Percentiles rank a stretch among this genome's conserved stretches.
phyloP scores from a whole-genome alignment of 1,140 invertebrate species.

The Callitettix versicolor region DNA sequence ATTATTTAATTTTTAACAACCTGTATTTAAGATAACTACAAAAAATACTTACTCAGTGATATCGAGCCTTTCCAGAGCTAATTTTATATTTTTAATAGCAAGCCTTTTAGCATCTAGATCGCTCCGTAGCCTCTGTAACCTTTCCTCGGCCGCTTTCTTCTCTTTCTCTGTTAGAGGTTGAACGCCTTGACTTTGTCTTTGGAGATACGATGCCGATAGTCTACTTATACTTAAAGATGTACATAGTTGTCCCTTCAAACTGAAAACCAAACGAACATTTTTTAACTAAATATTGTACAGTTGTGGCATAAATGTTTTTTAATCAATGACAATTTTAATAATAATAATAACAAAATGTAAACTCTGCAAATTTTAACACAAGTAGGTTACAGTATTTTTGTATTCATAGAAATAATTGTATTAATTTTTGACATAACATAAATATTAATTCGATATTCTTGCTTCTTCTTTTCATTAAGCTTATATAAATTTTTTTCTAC shows the following conservation, averaged over 20 bases:
- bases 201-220: slow-evolving; percentile 29
- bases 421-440: background rate
- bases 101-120: slow-evolving; percentile 61
- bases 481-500: too few relatives aligned
- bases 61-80: slow-evolving; percentile 60
- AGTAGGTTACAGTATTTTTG: background rate
- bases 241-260: slow-evolving; percentile 51
- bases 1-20: too few relatives aligned
- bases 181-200: slow-evolving; percentile 24
- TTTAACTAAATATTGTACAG: too few relatives aligned
- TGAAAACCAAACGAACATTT: slow-evolving; percentile 27
- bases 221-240: slow-evolving; percentile 39
- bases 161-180: slow-evolving; percentile 36
- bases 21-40: too few relatives aligned
- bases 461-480: background rate
- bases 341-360: background rate
- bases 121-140: slow-evolving; percentile 47
- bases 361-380: background rate
- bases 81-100: slow-evolving; percentile 62
- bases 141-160: slow-evolving; percentile 53
- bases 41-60: slow-evolving; percentile 58
- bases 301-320: background rate
- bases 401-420: background rate
- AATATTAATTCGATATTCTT: background rate
- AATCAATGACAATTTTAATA: background rate